Percentiles rank a stretch among this genome's conserved stretches.
phyloP scores from a whole-genome alignment of 2,797 vertebrate genomes.

The Borostomias antarcticus region DNA sequence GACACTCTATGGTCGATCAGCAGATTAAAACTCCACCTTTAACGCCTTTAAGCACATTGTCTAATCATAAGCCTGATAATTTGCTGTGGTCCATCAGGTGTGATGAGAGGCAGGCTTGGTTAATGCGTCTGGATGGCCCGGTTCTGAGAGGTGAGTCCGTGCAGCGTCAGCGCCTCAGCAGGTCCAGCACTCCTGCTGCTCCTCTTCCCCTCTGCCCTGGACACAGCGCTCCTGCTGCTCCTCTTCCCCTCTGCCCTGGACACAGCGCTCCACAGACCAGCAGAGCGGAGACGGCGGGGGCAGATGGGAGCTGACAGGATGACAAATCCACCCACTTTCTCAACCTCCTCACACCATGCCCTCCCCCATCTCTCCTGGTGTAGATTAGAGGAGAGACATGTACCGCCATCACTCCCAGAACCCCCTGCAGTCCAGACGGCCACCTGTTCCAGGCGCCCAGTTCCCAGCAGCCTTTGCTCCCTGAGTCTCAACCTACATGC shows the following conservation, averaged over 20 bases:
- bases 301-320: constrained; percentile 43
- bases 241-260: constrained; percentile 37
- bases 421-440: constrained; percentile 53
- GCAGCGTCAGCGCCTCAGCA: constrained; percentile 23
- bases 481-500: constrained; percentile 67
- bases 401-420: constrained; percentile 63
- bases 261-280: constrained; percentile 23
- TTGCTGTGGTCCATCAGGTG: not conserved
- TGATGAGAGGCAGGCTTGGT: not conserved
- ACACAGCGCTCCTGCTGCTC: constrained; percentile 40
- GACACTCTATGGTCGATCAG: constrained; percentile 4
- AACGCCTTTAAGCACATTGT: not conserved
- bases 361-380: constrained; percentile 55
- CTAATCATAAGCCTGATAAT: not conserved
- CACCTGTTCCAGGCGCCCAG: constrained; percentile 9
- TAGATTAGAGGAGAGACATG: constrained; percentile 62
- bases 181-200: constrained; percentile 40
- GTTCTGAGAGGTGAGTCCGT: constrained; percentile 6
- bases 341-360: constrained; percentile 53
- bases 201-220: constrained; percentile 38
- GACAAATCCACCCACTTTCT: constrained; percentile 45
- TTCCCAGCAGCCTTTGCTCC: constrained; percentile 13
- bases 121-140: not conserved
- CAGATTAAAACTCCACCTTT: not conserved
- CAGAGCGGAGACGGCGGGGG: constrained; percentile 22